Conservation (phyloP, 2,113 vertebrate genomes). For the Cyphomyrus discorhynchus region DNA sequence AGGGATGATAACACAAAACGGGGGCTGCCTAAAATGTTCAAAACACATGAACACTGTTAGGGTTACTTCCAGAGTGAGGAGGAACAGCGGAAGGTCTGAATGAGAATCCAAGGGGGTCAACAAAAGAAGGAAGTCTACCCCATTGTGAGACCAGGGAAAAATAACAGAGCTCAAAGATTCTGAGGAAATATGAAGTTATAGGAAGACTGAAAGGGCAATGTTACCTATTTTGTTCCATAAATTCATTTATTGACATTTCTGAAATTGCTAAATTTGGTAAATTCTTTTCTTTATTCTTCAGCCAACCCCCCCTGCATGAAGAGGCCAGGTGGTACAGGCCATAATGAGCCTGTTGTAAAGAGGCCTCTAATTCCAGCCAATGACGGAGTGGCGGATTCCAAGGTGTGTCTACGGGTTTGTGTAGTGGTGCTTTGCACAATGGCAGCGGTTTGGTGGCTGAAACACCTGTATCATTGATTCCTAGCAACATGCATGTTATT, state of each 20-base stretch:
- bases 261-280: slow-evolving; percentile 17
- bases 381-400: slow-evolving; percentile 39
- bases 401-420: slow-evolving; percentile 45
- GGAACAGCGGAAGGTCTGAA: background rate
- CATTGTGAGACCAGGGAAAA: background rate
- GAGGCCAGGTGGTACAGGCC: slow-evolving; percentile 47
- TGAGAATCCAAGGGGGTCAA: background rate
- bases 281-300: slow-evolving; percentile 38
- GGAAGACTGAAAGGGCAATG: background rate
- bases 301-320: slow-evolving; percentile 69
- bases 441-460: background rate
- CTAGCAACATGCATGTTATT: background rate
- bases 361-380: slow-evolving; percentile 33
- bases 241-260: background rate
- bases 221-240: background rate
- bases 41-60: background rate
- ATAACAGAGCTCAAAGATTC: background rate
- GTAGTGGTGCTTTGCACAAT: background rate
- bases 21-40: background rate
- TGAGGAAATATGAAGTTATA: background rate
- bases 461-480: background rate
- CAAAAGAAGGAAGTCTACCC: background rate
- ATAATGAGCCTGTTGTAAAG: slow-evolving; percentile 54
- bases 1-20: background rate
- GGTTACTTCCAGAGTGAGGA: background rate